Base-by-base conservation (phyloP, 2,113 vertebrate genomes). In the Odocoileus hemionus region DNA sequence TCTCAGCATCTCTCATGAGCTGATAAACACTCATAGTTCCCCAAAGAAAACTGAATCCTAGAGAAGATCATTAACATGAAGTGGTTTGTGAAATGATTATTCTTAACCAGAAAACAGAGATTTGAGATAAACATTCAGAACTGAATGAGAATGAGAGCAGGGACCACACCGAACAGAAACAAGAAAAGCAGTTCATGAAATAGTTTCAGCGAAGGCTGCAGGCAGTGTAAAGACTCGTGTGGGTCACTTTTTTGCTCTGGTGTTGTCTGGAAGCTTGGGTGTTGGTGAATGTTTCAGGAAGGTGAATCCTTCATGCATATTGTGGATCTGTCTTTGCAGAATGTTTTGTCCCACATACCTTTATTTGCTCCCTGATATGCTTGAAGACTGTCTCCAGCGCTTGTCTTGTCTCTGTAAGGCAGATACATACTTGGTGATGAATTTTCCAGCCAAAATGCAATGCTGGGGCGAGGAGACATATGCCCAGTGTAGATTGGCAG, bases 381-480 rank as follows among this genome's bases (percentile, higher is more conserved):
- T 67, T 50, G 5, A 60, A 94, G 80, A 87, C 54, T 10, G 10
- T 93, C 95, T 95, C 16, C 45, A 61, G 57, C 28, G 5, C 84
- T 89, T 89, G 28, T 54, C 54, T 92, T 47, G 91, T 98, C 60
- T 70, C 90, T 93, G 93, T 45, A 88, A 96, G 43, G 45, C 82
- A 15, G 17, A 11, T 4, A 11, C 61, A 50, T 52, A 70, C 57
- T 94, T 50, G 95, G 45, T 16, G 50, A 89, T 96, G 55, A 94
- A 70, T 91, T 94, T 94, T 50, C 64, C 64, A 96, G 97, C 93
- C 92, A 57, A 50, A 79, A 86, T 64, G 39, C 15, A 47, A 26
- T 39, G 85, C 82, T 64, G 50, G 96, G 90, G 92, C 33, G 2
- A 97, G 91, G 67, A 95, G 96, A 93, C 76, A 76, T 80, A 70